These are phyloP conservation scores for Paramacrobiotus metropolitanus DNA, from an alignment of 1,140 invertebrate species.

Conservation along the genomic window DNA sequence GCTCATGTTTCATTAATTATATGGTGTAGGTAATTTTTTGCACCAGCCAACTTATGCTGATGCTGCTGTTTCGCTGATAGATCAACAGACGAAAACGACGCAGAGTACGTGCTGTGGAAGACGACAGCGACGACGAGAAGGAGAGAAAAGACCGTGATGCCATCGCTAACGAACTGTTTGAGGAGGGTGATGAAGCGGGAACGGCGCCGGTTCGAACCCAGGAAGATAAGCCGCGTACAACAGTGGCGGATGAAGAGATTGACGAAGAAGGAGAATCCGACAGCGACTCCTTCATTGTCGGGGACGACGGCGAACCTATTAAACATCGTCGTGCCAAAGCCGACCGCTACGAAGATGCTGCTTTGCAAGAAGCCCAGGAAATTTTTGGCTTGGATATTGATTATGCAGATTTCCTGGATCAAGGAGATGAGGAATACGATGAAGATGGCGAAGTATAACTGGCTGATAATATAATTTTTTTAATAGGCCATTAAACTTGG, in stretches of 20 bases:
- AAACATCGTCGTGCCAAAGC: conserved; percentile 42
- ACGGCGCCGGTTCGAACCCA: background rate
- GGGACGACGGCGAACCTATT: conserved; percentile 77
- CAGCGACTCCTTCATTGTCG: conserved; percentile 88
- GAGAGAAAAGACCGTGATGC: conserved; percentile 46
- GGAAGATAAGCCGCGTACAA: background rate
- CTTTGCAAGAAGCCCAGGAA: conserved; percentile 90
- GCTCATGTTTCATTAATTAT: too few species aligned
- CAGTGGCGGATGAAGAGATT: background rate
- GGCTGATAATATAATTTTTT: conserved; percentile 7
- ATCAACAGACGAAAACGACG: conserved; percentile 65
- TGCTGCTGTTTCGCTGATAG: too few species aligned
- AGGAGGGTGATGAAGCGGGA: conserved; percentile 52
- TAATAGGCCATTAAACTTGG: background rate
- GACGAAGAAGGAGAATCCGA: conserved; percentile 25
- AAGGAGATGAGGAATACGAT: conserved; percentile 62
- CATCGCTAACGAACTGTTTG: conserved; percentile 68
- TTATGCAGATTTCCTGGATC: conserved; percentile 78
- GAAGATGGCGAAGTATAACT: conserved; percentile 41
- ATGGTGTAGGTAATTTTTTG: too few species aligned
- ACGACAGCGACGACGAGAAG: conserved; percentile 36
- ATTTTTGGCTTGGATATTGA: conserved; percentile 98
- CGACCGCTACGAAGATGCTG: conserved; percentile 57
- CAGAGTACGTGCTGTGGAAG: conserved; percentile 28
- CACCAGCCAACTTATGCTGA: too few species aligned